Percentiles rank a stretch among this genome's conserved stretches.
These are phyloP conservation scores for Plebejus melissa DNA, from an alignment of 2,888 invertebrate species.

Conservation along the genomic window DNA sequence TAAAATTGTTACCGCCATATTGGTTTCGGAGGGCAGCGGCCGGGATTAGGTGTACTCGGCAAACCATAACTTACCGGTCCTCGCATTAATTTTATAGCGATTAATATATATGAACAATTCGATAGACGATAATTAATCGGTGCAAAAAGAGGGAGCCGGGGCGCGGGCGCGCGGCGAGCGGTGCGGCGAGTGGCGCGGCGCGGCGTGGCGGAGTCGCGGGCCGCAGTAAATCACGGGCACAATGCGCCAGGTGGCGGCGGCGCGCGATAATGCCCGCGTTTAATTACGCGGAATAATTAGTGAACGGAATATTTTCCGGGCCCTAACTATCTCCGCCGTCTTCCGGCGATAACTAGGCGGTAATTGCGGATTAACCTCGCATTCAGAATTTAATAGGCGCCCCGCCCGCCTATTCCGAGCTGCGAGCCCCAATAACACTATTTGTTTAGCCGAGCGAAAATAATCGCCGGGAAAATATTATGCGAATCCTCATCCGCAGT, in stretches of 20 bases:
- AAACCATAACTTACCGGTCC: constrained; percentile 44
- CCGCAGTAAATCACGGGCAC: constrained; percentile 76
- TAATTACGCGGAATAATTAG: constrained; percentile 80
- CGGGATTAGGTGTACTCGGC: constrained; percentile 37
- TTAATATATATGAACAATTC: constrained; percentile 74
- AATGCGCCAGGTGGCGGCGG: constrained; percentile 77
- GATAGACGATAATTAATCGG: constrained; percentile 67
- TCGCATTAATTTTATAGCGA: constrained; percentile 72
- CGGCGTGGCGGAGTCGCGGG: constrained; percentile 37
- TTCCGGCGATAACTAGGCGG: constrained; percentile 79
- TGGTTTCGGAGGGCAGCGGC: neutral
- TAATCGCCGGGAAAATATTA: constrained; percentile 55
- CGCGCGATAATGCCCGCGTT: constrained; percentile 76
- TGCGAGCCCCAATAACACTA: constrained; percentile 61
- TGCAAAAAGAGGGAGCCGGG: constrained; percentile 71
- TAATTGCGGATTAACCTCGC: constrained; percentile 77
- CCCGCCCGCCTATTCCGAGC: constrained; percentile 52
- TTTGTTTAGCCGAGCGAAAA: constrained; percentile 66
- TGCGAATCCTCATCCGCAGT: constrained; percentile 31
- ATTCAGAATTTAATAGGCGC: constrained; percentile 76
- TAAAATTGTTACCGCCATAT: constrained; percentile 20
- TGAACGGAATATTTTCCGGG: constrained; percentile 79
- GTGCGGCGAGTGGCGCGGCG: neutral
- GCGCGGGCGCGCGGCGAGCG: constrained; percentile 42
- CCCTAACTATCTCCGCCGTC: constrained; percentile 77